Evolutionary conservation across 2,888 invertebrate species (phyloP), one percentile per base, ranked within the genome.

Genomic region (Galerucella nymphaeae): DNA sequence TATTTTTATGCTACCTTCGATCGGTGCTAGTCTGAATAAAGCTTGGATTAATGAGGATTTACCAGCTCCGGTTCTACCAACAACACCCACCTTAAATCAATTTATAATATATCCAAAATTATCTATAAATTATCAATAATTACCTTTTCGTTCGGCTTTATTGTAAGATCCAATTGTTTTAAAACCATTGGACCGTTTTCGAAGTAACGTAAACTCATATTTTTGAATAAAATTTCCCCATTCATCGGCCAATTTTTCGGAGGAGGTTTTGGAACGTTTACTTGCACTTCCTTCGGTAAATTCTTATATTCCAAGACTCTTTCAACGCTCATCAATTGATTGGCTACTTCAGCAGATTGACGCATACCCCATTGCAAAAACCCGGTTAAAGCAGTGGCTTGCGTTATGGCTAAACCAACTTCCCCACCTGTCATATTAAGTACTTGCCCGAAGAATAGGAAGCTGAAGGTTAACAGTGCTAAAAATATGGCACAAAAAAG

Each of bases 301-400:
- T 91, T 89, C 0, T 91, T 90, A 83, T 96, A 97, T 82, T 96
- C 96, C 10, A 94, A 80, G 16, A 94, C 90, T 85, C 97, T 90
- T 86, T 98, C 98, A 0, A 98, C 97, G 14, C 94, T 93, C 6
- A 94, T 96, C 94, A 96, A 94, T 79, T 92, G 93, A 82, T 95
- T 96, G 84, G 86, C 85, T 63, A 86, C 72, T 77, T 86, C 85
- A 59, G 82, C 84, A 82, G 85, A 85, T 76, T 86, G 86, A 14
- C 85, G 76, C 92, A 97, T 95, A 38, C 96, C 96, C 96, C 96
- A 98, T 83, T 93, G 93, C 84, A 93, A 91, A 91, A 92, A 91
- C 50, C 85, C 86, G 3, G 83, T 84, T 65, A 86, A 76, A 14
- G 80, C 80, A 11, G 86, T 77, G 0, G 84, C 79, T 80, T 86